A percentile compares a stretch with the other conserved stretches of the same genome.
phyloP scores from a whole-genome alignment of 2,888 invertebrate genomes.

The Schrankia costaestrigalis region DNA sequence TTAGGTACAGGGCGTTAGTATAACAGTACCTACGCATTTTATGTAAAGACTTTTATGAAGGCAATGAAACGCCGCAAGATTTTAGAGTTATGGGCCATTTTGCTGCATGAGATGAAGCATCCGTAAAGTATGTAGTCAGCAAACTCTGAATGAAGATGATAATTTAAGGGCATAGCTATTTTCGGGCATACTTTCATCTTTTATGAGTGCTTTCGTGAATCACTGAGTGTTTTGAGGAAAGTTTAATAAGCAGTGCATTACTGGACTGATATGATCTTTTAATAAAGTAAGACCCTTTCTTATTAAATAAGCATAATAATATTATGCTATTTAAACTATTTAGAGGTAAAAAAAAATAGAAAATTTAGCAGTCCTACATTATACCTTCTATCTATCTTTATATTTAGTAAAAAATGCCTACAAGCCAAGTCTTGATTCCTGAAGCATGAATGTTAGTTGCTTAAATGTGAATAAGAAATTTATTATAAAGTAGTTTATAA shows the following conservation, averaged over 20 bases:
- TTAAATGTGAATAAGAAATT: no score
- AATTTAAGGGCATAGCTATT: conserved; percentile 26
- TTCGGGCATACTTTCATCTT: conserved; percentile 15
- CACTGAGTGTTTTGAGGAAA: conserved; percentile 9
- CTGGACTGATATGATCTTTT: conserved; percentile 1
- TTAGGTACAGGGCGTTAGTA: conserved; percentile 25
- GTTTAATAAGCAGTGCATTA: conserved; percentile 12
- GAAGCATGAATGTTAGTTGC: no score
- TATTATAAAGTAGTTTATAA: no score
- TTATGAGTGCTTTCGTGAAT: conserved; percentile 12
- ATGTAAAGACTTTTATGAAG: conserved; percentile 45
- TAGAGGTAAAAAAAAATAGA: no score
- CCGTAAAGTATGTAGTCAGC: conserved; percentile 25
- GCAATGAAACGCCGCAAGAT: conserved; percentile 53
- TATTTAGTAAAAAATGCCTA: no score
- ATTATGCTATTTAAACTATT: no score
- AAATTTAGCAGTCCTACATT: no score
- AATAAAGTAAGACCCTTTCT: no score
- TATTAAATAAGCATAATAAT: no score
- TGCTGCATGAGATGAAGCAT: conserved; percentile 27
- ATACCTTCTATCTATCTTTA: no score
- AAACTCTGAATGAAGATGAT: conserved; percentile 29
- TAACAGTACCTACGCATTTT: conserved; percentile 32
- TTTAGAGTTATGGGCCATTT: conserved; percentile 45
- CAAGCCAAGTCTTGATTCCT: no score